These are phyloP conservation scores for Amphilophus citrinellus DNA, from an alignment of 2,113 vertebrate species.

Conservation along the genomic window DNA sequence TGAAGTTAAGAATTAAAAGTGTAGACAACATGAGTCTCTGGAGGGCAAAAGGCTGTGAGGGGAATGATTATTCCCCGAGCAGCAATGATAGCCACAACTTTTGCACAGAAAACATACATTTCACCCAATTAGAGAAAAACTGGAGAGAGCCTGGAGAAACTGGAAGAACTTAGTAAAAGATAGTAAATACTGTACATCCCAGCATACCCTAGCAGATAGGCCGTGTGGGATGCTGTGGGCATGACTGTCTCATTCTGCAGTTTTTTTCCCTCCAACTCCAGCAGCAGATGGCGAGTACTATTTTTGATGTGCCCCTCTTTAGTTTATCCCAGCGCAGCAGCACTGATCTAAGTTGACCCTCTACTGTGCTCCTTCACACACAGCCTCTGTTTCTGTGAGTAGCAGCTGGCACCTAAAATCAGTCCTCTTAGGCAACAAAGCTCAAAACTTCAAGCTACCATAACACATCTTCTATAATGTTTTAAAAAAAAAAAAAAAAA, in stretches of 20 bases:
- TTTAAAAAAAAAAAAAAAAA: not conserved
- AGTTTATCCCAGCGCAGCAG: slow-evolving; percentile 19
- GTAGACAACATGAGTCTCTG: too few species aligned
- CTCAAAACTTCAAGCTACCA: slow-evolving; percentile 13
- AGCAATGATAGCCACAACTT: too few species aligned
- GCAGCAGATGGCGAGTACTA: slow-evolving; percentile 83
- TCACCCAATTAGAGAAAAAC: too few species aligned
- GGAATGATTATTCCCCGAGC: too few species aligned
- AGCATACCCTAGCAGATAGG: not conserved
- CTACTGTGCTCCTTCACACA: slow-evolving; percentile 32
- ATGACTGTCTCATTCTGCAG: not conserved
- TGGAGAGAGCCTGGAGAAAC: too few species aligned
- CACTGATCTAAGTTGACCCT: slow-evolving; percentile 45
- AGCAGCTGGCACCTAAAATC: slow-evolving; percentile 41
- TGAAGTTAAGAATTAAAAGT: too few species aligned
- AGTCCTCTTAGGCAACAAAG: slow-evolving; percentile 54
- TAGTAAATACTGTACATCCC: too few species aligned
- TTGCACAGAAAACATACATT: too few species aligned
- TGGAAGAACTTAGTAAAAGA: too few species aligned
- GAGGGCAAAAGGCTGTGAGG: too few species aligned
- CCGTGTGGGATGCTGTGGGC: not conserved
- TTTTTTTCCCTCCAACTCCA: not conserved
- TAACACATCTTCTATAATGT: not conserved
- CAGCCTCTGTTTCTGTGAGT: not conserved
- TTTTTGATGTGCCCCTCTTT: slow-evolving; percentile 57